Evolutionary conservation across 2,888 invertebrate genomes (phyloP).

Genomic region (Thecophora atra): DNA sequence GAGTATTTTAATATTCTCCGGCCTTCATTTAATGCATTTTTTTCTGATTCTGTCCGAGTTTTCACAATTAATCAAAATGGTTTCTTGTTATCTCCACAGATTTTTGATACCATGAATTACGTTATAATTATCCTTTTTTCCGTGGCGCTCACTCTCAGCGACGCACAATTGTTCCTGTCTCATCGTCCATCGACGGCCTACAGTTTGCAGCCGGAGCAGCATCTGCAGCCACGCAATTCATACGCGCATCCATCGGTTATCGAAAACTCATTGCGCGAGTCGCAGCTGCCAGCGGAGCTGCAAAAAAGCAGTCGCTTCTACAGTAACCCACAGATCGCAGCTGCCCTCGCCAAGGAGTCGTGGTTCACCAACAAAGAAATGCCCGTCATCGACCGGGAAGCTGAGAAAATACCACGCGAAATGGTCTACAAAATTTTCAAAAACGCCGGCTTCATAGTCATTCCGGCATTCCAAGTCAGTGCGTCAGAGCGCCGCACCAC

Average conservation of each 20-base stretch:
- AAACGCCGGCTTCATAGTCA: constrained; percentile 71
- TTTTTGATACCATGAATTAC: constrained; percentile 1
- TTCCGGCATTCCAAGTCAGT: neutral
- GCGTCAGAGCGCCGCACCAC: neutral
- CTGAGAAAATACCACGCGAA: constrained; percentile 81
- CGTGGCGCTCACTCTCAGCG: constrained; percentile 33
- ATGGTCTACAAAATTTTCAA: constrained; percentile 80
- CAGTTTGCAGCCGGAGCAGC: constrained; percentile 1
- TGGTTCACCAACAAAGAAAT: constrained; percentile 82
- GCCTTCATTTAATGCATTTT: no score
- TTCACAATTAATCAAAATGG: neutral
- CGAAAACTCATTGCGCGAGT: constrained; percentile 76
- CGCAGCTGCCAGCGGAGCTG: constrained; percentile 76
- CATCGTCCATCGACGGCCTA: constrained; percentile 18
- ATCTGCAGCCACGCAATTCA: constrained; percentile 30
- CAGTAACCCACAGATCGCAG: constrained; percentile 78
- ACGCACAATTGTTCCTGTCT: constrained; percentile 52
- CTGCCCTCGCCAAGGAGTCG: constrained; percentile 79
- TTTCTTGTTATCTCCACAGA: constrained; percentile 11
- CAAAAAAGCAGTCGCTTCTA: constrained; percentile 72
- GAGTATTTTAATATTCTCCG: no score
- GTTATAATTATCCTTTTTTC: constrained; percentile 13
- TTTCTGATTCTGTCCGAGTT: no score
- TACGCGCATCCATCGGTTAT: constrained; percentile 77
- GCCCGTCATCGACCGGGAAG: constrained; percentile 80